Evolutionary conservation across 2,888 invertebrate genomes (phyloP), one percentile per base, ranked within the genome.

Genomic region (Molanna angustata): DNA sequence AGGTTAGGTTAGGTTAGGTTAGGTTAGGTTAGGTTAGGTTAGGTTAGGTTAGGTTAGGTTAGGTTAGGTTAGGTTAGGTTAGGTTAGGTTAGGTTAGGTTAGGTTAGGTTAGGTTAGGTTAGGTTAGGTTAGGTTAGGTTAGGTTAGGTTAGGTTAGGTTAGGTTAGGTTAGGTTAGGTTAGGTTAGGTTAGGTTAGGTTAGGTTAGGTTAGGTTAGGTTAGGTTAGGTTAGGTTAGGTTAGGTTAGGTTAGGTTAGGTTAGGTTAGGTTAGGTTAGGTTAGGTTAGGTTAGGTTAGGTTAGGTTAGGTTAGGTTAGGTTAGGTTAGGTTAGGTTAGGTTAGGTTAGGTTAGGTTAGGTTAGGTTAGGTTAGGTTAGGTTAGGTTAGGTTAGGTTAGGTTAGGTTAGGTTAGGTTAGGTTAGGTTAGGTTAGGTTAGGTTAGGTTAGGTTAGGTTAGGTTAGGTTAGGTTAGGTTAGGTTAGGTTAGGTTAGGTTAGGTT

Each of bases 281-380:
- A 57, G 59, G 60, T 57, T 60, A 57, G 56, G 50, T 55, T 55
- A 48, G 59, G 60, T 58, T 51, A 53, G 57, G 57, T 59, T 53
- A 52, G 60, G 56, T 61, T 59, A 53, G 53, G 50, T 51, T 48
- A 56, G 56, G 54, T n/a, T n/a, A n/a, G 42, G 42, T 52, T 60
- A 58, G 57, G 60, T 58, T 60, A 59, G 60, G 58, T 59, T 58
- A 60, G 60, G 59, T 60, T 27, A 27, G 27, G 27, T 27, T 27
- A 11, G n/a, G n/a, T n/a, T n/a, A n/a, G n/a, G n/a, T n/a, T n/a
- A n/a, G n/a, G n/a, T n/a, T n/a, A 27, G 27, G 27, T 27, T 27
- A 27, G 27, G 27, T 27, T 60, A 58, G 59, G 59, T 58, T 59
- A 54, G 35, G 53, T 56, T 53, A 57, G 58, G 56, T 58, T 59